Base-by-base conservation (phyloP, 2,797 vertebrate species). In the Enteromius viviparus region DNA sequence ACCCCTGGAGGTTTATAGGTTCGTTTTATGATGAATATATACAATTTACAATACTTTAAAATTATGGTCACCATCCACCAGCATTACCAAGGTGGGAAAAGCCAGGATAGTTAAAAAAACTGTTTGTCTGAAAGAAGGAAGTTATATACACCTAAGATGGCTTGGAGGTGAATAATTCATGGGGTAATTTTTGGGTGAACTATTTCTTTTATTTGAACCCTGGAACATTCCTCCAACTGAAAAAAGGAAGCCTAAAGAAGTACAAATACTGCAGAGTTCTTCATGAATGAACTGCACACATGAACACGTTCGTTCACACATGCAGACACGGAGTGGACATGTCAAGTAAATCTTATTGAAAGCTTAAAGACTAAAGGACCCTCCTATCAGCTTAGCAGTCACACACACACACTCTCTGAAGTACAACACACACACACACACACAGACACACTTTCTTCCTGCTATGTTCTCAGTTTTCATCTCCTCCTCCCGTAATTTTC, bases 401-500 rank as follows among this genome's bases (percentile, higher is more conserved):
- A 77, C 45, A 71, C 62, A 81, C 32, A 40, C 11, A 17, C 58
- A 77, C 55, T 55, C 23, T 7, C 40, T 60, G 17, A 69, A 47
- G 47, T n/a, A 19, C 12, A 29, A 17, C 49, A 81, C 74, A 64
- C 62, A 21, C 51, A 17, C 47, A 81, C 74, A 64, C 62, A 21
- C 51, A 78, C 65, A 71, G 37, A 70, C 42, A 80, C 71, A 26
- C 32, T 26, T 11, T 62, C 75, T 83, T 83, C 74, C 81, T 83
- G 64, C 76, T 77, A 23, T 77, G 74, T 77, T 68, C 65, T 83
- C 26, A 5, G 66, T 21, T 88, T 83, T 86, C 66, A 86, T 37
- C 80, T 84, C 53, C 76, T 42, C 26, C 66, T 76, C 78, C 84
- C 78, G 70, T 78, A 79, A 74, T 71, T 76, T 55, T 79, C 85